These are phyloP conservation scores for Hydrotaea diabolus DNA, from an alignment of 2,888 invertebrate genomes.

Conservation along the genomic window DNA sequence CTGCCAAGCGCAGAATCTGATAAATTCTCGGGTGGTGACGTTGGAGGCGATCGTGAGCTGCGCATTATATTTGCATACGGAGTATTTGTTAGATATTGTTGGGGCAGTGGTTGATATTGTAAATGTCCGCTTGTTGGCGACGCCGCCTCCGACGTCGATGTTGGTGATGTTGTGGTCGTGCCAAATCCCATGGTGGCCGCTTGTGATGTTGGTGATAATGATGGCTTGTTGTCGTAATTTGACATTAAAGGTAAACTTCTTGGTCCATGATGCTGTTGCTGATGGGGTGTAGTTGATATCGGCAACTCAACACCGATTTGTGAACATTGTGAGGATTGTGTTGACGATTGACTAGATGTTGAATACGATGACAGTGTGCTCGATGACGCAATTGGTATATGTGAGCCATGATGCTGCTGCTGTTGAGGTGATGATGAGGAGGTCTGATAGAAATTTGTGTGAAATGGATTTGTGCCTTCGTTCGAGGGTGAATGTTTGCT, in stretches of 20 bases:
- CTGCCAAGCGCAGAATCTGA: slow-evolving; percentile 48
- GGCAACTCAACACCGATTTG: slow-evolving; percentile 48
- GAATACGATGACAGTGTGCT: slow-evolving; percentile 75
- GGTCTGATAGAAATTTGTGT: slow-evolving; percentile 55
- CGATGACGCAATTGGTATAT: slow-evolving; percentile 70
- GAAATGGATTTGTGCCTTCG: slow-evolving; percentile 57
- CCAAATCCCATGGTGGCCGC: slow-evolving; percentile 53
- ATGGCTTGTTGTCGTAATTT: slow-evolving; percentile 39
- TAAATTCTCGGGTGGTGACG: slow-evolving; percentile 64
- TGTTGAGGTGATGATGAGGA: slow-evolving; percentile 48
- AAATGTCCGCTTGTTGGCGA: slow-evolving; percentile 69
- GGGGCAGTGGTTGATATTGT: slow-evolving; percentile 76
- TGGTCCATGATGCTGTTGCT: slow-evolving; percentile 56
- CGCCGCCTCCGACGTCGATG: slow-evolving; percentile 67
- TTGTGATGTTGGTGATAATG: slow-evolving; percentile 44
- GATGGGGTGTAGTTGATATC: slow-evolving; percentile 21
- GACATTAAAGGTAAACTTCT: slow-evolving; percentile 67
- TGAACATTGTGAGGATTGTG: slow-evolving; percentile 72
- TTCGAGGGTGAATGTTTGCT: slow-evolving; percentile 60
- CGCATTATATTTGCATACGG: slow-evolving; percentile 51
- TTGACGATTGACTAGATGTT: slow-evolving; percentile 79
- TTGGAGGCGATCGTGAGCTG: slow-evolving; percentile 68
- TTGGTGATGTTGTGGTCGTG: slow-evolving; percentile 51
- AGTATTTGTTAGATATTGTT: slow-evolving; percentile 66
- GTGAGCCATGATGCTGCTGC: slow-evolving; percentile 65